These are phyloP conservation scores for Eueremaeus valkanovi DNA, from an alignment of 2,888 invertebrate species.

Conservation along the genomic window DNA sequence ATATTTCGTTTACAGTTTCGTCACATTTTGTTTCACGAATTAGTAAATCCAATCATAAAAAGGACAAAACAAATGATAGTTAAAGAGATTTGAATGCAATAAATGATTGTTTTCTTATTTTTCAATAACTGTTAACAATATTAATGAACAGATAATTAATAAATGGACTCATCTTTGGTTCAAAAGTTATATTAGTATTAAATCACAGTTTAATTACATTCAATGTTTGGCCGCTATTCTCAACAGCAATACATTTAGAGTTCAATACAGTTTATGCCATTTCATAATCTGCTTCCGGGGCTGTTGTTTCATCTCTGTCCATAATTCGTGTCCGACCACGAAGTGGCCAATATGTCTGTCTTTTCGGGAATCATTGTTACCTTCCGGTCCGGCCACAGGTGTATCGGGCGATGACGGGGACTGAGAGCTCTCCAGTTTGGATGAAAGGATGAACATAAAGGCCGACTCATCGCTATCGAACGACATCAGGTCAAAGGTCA, in stretches of 20 bases:
- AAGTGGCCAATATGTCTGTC: constrained; percentile 42
- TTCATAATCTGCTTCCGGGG: constrained; percentile 40
- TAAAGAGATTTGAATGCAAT: background rate
- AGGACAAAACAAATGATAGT: constrained; percentile 12
- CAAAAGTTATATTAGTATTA: background rate
- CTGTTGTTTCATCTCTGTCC: constrained; percentile 39
- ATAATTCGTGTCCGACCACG: constrained; percentile 34
- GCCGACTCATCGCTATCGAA: constrained; percentile 29
- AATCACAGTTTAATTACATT: constrained; percentile 30
- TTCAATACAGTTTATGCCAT: constrained; percentile 37
- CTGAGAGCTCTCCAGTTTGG: constrained; percentile 28
- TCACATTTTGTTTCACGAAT: constrained; percentile 29
- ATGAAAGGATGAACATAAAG: constrained; percentile 41
- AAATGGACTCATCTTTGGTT: constrained; percentile 4
- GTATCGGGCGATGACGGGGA: constrained; percentile 42
- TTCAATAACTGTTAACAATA: background rate
- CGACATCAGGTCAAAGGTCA: constrained; percentile 40
- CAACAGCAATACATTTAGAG: background rate
- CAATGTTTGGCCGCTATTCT: constrained; percentile 2
- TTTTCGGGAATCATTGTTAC: constrained; percentile 35
- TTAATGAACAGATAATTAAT: constrained; percentile 15
- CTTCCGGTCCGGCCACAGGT: constrained; percentile 28
- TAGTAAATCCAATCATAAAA: constrained; percentile 2
- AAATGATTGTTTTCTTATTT: background rate
- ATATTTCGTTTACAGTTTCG: constrained; percentile 12